phyloP scores from a whole-genome alignment of 2,888 invertebrate species.

The Galerucella nymphaeae region DNA sequence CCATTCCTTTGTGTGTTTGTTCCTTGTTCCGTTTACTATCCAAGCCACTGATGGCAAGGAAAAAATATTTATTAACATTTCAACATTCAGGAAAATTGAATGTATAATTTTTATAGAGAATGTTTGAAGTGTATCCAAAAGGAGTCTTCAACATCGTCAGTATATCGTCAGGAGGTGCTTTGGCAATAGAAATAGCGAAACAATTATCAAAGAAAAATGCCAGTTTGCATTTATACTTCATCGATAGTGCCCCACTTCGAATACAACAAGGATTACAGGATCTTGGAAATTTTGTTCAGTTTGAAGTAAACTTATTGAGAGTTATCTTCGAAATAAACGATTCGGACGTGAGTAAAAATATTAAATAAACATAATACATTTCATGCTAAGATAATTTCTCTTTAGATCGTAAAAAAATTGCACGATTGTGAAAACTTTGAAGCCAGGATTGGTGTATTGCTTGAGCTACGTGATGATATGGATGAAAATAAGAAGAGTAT shows the following conservation, averaged over 20 bases:
- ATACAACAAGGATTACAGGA: constrained; percentile 70
- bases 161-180: constrained; percentile 88
- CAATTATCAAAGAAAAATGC: constrained; percentile 71
- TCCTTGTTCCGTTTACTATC: no score
- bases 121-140: constrained; percentile 70
- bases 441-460: constrained; percentile 50
- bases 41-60: no score
- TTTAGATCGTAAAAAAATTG: constrained; percentile 55
- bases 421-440: constrained; percentile 53
- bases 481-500: constrained; percentile 47
- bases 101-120: constrained; percentile 66
- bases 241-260: constrained; percentile 86
- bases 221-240: constrained; percentile 75
- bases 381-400: neutral
- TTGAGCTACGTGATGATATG: constrained; percentile 49
- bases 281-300: constrained; percentile 59
- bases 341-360: constrained; percentile 52
- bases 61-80: no score
- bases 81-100: no score
- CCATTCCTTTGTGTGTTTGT: neutral
- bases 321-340: constrained; percentile 68
- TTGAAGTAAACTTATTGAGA: constrained; percentile 70
- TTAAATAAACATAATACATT: neutral
- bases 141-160: constrained; percentile 82
- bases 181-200: constrained; percentile 83